These are phyloP conservation scores for Xyrauchen texanus DNA, from an alignment of 2,113 vertebrate genomes.

Conservation along the genomic window DNA sequence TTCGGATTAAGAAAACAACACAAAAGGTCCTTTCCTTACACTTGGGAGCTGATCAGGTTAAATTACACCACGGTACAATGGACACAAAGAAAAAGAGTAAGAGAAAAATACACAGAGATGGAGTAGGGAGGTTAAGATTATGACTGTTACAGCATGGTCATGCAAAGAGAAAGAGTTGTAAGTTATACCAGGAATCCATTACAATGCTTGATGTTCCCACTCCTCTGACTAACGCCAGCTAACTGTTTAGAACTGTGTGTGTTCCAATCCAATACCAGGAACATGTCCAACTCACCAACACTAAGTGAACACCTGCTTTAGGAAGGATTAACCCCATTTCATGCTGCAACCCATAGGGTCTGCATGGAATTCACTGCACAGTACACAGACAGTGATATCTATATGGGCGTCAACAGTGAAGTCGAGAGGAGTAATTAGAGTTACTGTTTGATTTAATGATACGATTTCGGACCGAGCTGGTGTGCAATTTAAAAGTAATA, in stretches of 20 bases:
- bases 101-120: conserved; percentile 30
- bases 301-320: conserved; percentile 33
- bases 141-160: conserved; percentile 36
- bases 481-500: neutral
- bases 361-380: conserved; percentile 33
- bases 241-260: neutral
- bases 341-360: conserved; percentile 55
- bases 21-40: conserved; percentile 18
- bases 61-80: neutral
- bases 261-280: conserved; percentile 50
- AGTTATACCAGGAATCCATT: neutral
- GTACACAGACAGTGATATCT: conserved; percentile 62
- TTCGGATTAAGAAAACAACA: conserved; percentile 59
- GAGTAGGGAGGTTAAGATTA: conserved; percentile 17
- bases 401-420: conserved; percentile 56
- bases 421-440: neutral
- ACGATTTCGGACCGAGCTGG: neutral
- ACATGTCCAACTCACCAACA: conserved; percentile 59
- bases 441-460: conserved; percentile 7
- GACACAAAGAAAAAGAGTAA: neutral
- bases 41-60: conserved; percentile 17
- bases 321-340: conserved; percentile 40
- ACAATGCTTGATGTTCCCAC: neutral
- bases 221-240: neutral
- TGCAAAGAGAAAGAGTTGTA: conserved; percentile 25